These are phyloP conservation scores for Eufriesea mexicana DNA, from an alignment of 1,140 invertebrate species.

Conservation along the genomic window DNA sequence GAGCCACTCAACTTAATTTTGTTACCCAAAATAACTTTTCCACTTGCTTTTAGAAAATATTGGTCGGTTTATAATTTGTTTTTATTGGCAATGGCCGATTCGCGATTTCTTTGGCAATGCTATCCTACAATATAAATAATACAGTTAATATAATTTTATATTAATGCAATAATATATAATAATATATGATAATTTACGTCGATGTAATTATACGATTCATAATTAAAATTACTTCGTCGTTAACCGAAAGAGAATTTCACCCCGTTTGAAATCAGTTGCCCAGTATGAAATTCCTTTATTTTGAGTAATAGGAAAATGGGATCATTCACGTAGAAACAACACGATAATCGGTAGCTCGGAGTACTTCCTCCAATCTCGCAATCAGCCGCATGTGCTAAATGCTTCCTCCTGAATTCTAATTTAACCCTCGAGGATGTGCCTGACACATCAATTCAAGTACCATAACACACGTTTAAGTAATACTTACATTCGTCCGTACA, in stretches of 20 bases:
- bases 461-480: neutral
- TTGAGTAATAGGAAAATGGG: neutral
- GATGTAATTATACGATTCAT: neutral
- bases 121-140: no score
- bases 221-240: neutral
- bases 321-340: slow-evolving; percentile 22
- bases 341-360: slow-evolving; percentile 43
- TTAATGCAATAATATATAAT: no score
- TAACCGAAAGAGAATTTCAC: neutral
- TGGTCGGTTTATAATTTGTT: no score
- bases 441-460: neutral
- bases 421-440: slow-evolving; percentile 32
- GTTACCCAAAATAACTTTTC: no score
- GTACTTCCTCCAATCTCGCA: slow-evolving; percentile 59
- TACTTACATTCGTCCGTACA: neutral
- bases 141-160: no score
- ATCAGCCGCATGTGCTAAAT: slow-evolving; percentile 52
- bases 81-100: no score
- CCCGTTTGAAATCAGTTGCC: neutral
- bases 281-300: neutral
- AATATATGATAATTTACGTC: neutral
- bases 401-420: slow-evolving; percentile 59
- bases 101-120: no score
- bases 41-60: no score
- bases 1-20: no score